Percentiles rank a stretch among this genome's conserved stretches.
These are phyloP conservation scores for Ellobius talpinus DNA, from an alignment of 2,113 vertebrate genomes.

Conservation along the genomic window DNA sequence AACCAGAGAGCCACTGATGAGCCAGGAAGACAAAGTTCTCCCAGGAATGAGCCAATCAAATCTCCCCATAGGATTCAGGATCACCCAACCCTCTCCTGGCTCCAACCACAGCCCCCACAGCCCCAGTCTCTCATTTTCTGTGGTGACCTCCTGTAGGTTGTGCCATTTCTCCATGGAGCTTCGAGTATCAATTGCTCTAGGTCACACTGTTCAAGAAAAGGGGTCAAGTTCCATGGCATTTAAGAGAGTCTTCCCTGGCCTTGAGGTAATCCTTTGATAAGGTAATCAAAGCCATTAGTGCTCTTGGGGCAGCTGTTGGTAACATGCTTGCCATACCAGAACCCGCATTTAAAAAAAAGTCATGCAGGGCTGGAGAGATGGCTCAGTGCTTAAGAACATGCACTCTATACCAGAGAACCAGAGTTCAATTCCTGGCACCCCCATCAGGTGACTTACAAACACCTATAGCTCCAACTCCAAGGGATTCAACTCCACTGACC, in stretches of 20 bases:
- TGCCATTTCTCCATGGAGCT: neutral
- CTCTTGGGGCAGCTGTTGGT: too few species aligned
- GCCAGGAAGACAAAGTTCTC: neutral
- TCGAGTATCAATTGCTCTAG: too few species aligned
- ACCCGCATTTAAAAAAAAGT: too few species aligned
- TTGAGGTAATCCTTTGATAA: too few species aligned
- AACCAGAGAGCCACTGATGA: neutral
- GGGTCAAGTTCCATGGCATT: neutral
- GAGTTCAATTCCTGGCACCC: neutral
- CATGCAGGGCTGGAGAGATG: neutral
- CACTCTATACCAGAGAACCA: neutral
- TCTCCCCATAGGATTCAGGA: neutral
- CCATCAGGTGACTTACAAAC: neutral
- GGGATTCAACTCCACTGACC: neutral
- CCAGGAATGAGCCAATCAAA: neutral
- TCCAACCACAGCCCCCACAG: neutral
- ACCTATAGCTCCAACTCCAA: neutral
- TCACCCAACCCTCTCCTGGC: too few species aligned
- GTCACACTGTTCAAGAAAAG: neutral
- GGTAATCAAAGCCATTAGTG: neutral
- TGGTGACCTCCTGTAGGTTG: neutral
- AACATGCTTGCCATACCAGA: neutral
- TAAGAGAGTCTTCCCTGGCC: neutral
- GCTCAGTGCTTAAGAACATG: neutral
- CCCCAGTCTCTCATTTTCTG: neutral